phyloP scores from a whole-genome alignment of 1,140 invertebrate genomes.

The Colletes gigas region DNA sequence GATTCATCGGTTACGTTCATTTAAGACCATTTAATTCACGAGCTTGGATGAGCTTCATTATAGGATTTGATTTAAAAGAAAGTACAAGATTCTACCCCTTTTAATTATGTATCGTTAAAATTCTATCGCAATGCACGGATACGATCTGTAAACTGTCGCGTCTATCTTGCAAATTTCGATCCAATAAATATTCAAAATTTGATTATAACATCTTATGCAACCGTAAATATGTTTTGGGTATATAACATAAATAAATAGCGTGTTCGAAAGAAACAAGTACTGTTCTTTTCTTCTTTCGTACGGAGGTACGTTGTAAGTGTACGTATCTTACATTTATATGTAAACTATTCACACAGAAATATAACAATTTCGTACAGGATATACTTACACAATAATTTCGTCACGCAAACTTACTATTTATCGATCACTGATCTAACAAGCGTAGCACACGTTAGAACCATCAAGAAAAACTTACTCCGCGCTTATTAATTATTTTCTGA shows the following conservation, averaged over 20 bases:
- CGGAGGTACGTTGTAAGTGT: conserved; percentile 35
- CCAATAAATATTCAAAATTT: conserved; percentile 57
- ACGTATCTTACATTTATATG: conserved; percentile 51
- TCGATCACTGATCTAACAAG: conserved; percentile 53
- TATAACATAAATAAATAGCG: conserved; percentile 34
- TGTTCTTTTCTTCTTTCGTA: not conserved
- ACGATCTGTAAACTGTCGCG: not conserved
- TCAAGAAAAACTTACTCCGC: conserved; percentile 13
- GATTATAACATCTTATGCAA: conserved; percentile 56
- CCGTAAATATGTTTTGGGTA: conserved; percentile 54
- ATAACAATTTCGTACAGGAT: conserved; percentile 57
- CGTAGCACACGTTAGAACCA: conserved; percentile 30
- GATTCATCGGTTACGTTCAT: conserved; percentile 30
- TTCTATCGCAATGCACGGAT: conserved; percentile 14
- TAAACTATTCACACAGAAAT: conserved; percentile 42
- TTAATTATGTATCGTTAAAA: not conserved
- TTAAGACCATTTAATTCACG: conserved; percentile 50
- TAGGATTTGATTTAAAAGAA: conserved; percentile 30
- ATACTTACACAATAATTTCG: conserved; percentile 50
- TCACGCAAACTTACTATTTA: conserved; percentile 36
- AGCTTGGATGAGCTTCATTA: conserved; percentile 54
- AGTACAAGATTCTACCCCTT: conserved; percentile 1
- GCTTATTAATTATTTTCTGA: not conserved
- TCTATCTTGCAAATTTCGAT: conserved; percentile 23
- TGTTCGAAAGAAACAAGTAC: conserved; percentile 25